Conservation (phyloP, 2,113 vertebrate genomes). For the Peromyscus maniculatus region DNA sequence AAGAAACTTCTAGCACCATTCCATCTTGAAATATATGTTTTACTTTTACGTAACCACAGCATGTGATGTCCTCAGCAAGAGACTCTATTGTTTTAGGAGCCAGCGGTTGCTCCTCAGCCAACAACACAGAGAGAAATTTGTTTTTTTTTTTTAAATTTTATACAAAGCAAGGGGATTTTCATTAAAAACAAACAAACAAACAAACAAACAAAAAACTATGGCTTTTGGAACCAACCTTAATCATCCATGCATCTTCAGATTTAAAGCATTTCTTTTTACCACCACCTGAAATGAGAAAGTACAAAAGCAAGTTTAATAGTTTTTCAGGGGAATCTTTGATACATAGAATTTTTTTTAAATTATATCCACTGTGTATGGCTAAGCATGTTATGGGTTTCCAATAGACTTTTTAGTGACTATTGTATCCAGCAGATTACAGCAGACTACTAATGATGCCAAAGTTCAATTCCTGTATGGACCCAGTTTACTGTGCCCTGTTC, state of each 20-base stretch:
- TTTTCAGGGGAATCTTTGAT: background rate
- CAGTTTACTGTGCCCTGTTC: background rate
- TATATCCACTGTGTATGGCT: background rate
- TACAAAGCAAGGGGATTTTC: background rate
- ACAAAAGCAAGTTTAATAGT: slow-evolving; percentile 31
- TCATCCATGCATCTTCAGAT: too few species aligned
- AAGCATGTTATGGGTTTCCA: slow-evolving; percentile 5
- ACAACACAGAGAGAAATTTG: background rate
- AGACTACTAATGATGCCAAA: background rate
- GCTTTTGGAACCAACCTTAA: background rate
- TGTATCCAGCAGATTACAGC: slow-evolving; percentile 30
- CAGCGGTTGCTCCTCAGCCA: background rate
- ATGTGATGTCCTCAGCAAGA: background rate
- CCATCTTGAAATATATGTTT: too few species aligned
- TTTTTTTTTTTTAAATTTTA: background rate
- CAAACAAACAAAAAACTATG: background rate
- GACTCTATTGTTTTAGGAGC: background rate
- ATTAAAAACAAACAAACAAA: background rate
- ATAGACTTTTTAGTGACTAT: background rate
- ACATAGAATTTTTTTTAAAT: background rate
- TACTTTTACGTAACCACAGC: background rate
- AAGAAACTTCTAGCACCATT: too few species aligned
- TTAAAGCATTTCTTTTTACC: background rate
- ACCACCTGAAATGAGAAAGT: slow-evolving; percentile 4
- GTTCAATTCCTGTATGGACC: background rate